Conservation (phyloP, 2,888 invertebrate genomes). For the Polyploca ridens region DNA sequence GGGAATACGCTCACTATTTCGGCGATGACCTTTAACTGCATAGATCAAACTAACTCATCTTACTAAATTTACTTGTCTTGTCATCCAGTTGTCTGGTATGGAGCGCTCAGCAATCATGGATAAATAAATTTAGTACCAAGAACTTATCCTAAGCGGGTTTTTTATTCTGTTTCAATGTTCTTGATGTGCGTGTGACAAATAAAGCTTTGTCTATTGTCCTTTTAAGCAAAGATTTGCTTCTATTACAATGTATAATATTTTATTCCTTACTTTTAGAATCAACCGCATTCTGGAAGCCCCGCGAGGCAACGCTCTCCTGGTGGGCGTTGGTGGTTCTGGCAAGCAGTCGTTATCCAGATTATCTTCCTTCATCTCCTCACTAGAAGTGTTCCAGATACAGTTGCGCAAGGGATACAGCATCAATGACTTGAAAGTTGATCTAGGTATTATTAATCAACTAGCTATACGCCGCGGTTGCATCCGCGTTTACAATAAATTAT, state of each 20-base stretch:
- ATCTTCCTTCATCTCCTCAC: slow-evolving; percentile 94
- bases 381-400: slow-evolving; percentile 97
- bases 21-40: neutral
- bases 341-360: slow-evolving; percentile 96
- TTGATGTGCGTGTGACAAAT: too few relatives aligned
- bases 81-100: neutral
- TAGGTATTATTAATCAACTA: slow-evolving; percentile 56
- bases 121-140: neutral
- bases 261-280: slow-evolving; percentile 81
- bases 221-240: too few relatives aligned
- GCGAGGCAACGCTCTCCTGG: slow-evolving; percentile 94
- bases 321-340: slow-evolving; percentile 98
- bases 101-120: neutral
- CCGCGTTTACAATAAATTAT: too few relatives aligned
- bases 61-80: too few relatives aligned
- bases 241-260: too few relatives aligned
- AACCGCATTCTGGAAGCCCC: slow-evolving; percentile 96
- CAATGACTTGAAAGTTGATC: slow-evolving; percentile 90
- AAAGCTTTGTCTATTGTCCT: too few relatives aligned
- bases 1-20: neutral
- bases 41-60: neutral
- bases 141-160: too few relatives aligned
- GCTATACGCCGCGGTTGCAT: too few relatives aligned
- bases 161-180: too few relatives aligned
- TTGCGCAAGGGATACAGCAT: slow-evolving; percentile 95